Base-by-base conservation (phyloP, 2,888 invertebrate genomes). In the Drosophila anceps region DNA sequence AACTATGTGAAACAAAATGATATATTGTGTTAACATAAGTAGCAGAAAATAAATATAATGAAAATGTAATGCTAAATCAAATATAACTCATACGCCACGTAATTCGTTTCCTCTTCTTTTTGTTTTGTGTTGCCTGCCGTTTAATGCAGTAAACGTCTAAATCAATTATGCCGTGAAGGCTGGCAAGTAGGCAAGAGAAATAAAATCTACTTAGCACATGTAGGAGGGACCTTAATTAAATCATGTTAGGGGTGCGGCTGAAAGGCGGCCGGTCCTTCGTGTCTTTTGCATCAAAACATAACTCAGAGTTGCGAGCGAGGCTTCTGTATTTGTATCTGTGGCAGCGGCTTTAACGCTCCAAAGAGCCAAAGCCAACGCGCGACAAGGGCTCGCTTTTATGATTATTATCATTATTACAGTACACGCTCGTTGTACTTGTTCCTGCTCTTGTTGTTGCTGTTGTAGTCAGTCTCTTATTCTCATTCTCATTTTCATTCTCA, bases 151-250 rank as follows among this genome's bases (percentile, higher is more conserved):
- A 75, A 86, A 86, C 70, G 88, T 75, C 79, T 87, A 84, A 89
- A 86, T 87, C 83, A 86, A 86, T 86, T 89, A 87, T 66, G 73
- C 64, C 64, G 18, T 46, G 20, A 35, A n/a, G 44, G 57, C 67
- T 68, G 72, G 20, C 44, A 55, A 53, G 65, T 44, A 51, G 67
- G 76, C 72, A 60, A 60, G 73, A 71, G 66, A 74, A 83, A 84
- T 88, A 72, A 86, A 88, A 84, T 86, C 85, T 90, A 88, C 86
- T 88, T 86, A 84, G 86, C 83, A 81, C 90, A 85, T 86, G 83
- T 89, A 79, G 81, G 24, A 24, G 44, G 44, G 67, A 79, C 73
- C 88, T 90, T 90, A 90, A 86, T 86, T 90, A 88, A 86, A 85
- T 90, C 86, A 85, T 90, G 86, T 73, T 69, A 13, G 57, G 68